Percentiles rank a stretch among this genome's conserved stretches.
Evolutionary conservation across 2,797 vertebrate species (phyloP).

Genomic region (Lophotriccus pileatus): DNA sequence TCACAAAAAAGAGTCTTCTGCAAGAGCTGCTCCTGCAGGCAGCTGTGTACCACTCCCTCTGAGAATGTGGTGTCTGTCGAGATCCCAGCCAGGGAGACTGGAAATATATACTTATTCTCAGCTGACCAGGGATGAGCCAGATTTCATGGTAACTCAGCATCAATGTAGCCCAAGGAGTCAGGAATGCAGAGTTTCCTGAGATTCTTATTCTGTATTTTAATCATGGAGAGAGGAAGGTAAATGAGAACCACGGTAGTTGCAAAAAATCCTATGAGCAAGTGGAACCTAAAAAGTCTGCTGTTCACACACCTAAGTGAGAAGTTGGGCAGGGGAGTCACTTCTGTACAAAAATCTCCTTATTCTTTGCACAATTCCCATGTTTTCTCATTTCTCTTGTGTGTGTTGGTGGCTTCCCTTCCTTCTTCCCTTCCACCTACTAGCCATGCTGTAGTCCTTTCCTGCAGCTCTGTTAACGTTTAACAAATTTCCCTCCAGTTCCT

Average conservation of each 20-base stretch:
- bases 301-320: background rate
- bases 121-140: background rate
- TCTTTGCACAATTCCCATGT: background rate
- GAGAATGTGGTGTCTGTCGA: background rate
- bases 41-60: background rate
- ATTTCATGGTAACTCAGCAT: background rate
- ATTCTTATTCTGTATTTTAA: background rate
- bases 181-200: background rate
- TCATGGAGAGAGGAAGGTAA: background rate
- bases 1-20: background rate
- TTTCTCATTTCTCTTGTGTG: background rate
- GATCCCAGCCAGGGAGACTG: background rate
- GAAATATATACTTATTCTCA: background rate
- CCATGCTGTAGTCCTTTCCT: constrained; percentile 42
- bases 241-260: background rate
- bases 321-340: background rate
- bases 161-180: background rate
- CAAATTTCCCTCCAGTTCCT: constrained; percentile 67
- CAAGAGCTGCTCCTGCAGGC: background rate
- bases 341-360: background rate
- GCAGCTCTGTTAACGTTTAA: constrained; percentile 66
- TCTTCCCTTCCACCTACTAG: constrained; percentile 21
- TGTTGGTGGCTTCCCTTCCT: background rate
- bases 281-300: background rate
- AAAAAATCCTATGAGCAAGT: background rate